These are phyloP conservation scores for Dryomyza anilis DNA, from an alignment of 2,888 invertebrate genomes.

Conservation along the genomic window DNA sequence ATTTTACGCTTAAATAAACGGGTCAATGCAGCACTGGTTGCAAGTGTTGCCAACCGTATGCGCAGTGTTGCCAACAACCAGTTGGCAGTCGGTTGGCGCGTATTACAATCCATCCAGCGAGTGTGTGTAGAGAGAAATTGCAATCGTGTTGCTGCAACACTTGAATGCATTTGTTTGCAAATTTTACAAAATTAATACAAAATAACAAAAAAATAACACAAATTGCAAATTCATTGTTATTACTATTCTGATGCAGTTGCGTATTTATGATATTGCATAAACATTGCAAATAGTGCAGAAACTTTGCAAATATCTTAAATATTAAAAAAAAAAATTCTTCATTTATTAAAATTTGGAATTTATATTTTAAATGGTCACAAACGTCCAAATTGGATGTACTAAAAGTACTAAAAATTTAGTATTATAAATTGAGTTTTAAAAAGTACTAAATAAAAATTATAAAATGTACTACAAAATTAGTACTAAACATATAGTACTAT, in stretches of 20 bases:
- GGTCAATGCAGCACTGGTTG: constrained; percentile 35
- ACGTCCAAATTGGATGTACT: too few relatives aligned
- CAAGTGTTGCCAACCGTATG: neutral
- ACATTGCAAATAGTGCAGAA: neutral
- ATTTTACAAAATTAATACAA: neutral
- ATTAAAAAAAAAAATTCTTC: too few relatives aligned
- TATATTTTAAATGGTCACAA: too few relatives aligned
- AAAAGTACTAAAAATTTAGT: too few relatives aligned
- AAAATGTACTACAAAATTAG: too few relatives aligned
- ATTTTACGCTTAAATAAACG: constrained; percentile 39
- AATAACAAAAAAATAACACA: neutral
- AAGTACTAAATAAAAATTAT: too few relatives aligned
- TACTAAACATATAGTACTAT: too few relatives aligned
- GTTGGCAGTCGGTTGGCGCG: neutral
- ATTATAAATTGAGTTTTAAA: too few relatives aligned
- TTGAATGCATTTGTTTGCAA: constrained; percentile 6
- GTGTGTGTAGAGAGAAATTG: too few relatives aligned
- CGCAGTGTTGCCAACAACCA: neutral
- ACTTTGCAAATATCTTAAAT: neutral
- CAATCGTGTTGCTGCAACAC: constrained; percentile 19
- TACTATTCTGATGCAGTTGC: neutral
- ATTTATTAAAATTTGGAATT: too few relatives aligned
- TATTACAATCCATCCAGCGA: too few relatives aligned
- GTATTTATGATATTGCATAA: neutral
- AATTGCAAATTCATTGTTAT: neutral